Percentiles rank a stretch among this genome's conserved stretches.
phyloP scores from a whole-genome alignment of 2,797 vertebrate genomes.

The Babyrousa celebensis region DNA sequence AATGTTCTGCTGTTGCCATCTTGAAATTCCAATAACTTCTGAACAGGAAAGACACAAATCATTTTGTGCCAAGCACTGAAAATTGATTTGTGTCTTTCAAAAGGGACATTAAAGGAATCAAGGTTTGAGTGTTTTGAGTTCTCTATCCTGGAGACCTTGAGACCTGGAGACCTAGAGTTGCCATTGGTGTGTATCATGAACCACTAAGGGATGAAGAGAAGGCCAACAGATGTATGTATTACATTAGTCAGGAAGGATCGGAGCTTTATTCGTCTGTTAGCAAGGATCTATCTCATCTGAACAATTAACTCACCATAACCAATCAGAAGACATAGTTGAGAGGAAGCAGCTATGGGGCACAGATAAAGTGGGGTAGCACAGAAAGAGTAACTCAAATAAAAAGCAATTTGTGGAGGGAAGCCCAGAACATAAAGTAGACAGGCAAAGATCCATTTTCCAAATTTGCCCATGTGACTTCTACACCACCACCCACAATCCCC shows the following conservation, averaged over 20 bases:
- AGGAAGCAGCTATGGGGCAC: background rate
- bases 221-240: background rate
- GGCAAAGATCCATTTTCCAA: background rate
- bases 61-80: background rate
- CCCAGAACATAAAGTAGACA: conserved; percentile 28
- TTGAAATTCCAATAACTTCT: conserved; percentile 54
- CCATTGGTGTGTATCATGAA: background rate
- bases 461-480: conserved; percentile 20
- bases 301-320: background rate
- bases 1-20: background rate
- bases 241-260: background rate
- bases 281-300: conserved; percentile 3
- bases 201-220: background rate
- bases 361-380: background rate
- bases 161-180: background rate
- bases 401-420: background rate
- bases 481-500: background rate
- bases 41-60: background rate
- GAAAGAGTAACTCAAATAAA: background rate
- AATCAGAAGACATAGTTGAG: background rate
- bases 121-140: conserved; percentile 39
- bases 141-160: background rate
- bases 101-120: background rate
- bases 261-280: background rate
- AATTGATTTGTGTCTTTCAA: conserved; percentile 40